Evolutionary conservation across 2,888 invertebrate species (phyloP).

Genomic region (Pemphredon lugubris): DNA sequence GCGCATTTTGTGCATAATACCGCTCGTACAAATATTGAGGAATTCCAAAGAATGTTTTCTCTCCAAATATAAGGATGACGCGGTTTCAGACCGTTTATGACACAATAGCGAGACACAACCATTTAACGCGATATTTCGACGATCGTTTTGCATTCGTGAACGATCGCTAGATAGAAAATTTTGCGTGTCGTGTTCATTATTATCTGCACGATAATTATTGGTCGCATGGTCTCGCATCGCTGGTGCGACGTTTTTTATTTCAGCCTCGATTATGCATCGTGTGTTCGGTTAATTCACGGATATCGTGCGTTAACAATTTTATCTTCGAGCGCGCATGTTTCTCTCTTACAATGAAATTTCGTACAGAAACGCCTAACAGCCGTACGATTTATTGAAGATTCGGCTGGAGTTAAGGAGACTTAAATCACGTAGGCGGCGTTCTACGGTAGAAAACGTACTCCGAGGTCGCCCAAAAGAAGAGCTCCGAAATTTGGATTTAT

Average conservation of each 20-base stretch:
- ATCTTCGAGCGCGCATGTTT: slow-evolving; percentile 4
- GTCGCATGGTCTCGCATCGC: not conserved
- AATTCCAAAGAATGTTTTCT: too few relatives aligned
- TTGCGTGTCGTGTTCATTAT: too few relatives aligned
- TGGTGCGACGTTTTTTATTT: slow-evolving; percentile 1
- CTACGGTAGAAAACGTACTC: slow-evolving; percentile 39
- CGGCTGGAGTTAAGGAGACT: slow-evolving; percentile 46
- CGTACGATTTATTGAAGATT: slow-evolving; percentile 35
- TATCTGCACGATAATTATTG: too few relatives aligned
- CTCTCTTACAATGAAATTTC: slow-evolving; percentile 15
- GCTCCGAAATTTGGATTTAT: slow-evolving; percentile 62
- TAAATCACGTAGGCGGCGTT: slow-evolving; percentile 58
- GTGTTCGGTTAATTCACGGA: not conserved
- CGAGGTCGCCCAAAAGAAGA: slow-evolving; percentile 14
- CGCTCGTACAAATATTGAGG: too few relatives aligned
- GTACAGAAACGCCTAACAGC: slow-evolving; percentile 20
- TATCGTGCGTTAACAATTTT: not conserved
- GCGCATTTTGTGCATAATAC: too few relatives aligned
- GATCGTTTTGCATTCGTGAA: too few relatives aligned
- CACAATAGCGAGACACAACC: too few relatives aligned
- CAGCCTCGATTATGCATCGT: not conserved
- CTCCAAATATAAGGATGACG: too few relatives aligned
- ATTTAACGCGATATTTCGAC: too few relatives aligned
- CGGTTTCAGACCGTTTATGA: too few relatives aligned
- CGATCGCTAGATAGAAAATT: too few relatives aligned